phyloP scores from a whole-genome alignment of 64 coral and sea anemone species.

The Dendronephthya gigantea region DNA sequence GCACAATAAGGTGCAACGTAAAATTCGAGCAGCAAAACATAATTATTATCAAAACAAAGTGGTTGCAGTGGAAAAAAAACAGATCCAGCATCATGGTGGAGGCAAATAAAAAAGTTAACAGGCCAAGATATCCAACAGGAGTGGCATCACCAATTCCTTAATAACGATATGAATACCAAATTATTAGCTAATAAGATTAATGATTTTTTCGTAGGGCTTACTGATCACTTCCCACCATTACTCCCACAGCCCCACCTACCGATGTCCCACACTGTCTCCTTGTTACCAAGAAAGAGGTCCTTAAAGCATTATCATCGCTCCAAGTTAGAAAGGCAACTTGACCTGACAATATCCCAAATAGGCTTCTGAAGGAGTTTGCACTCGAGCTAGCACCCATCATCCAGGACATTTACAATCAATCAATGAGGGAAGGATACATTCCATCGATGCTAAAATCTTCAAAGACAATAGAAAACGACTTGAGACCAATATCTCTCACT shows the following conservation, averaged over 20 bases:
- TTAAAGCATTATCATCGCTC: slow-evolving; percentile 16
- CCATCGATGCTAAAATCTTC: neutral
- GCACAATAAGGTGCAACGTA: slow-evolving; percentile 39
- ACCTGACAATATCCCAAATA: slow-evolving; percentile 48
- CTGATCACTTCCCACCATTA: slow-evolving; percentile 42
- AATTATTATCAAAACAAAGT: slow-evolving; percentile 43
- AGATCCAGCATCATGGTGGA: slow-evolving; percentile 38
- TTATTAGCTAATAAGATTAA: slow-evolving; percentile 52
- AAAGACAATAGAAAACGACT: neutral
- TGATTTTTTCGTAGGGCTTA: slow-evolving; percentile 36
- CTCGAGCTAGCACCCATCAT: slow-evolving; percentile 35
- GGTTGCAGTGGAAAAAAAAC: slow-evolving; percentile 24
- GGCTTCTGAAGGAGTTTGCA: slow-evolving; percentile 43
- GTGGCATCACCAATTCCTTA: slow-evolving; percentile 36
- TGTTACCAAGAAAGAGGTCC: slow-evolving; percentile 17
- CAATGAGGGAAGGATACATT: slow-evolving; percentile 36
- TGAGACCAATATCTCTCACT: neutral
- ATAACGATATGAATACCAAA: slow-evolving; percentile 21
- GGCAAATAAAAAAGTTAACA: slow-evolving; percentile 24
- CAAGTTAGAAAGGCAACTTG: slow-evolving; percentile 23
- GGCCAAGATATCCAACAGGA: slow-evolving; percentile 27
- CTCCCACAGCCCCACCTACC: slow-evolving; percentile 16
- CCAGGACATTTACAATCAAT: slow-evolving; percentile 55
- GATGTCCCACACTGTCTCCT: slow-evolving; percentile 39
- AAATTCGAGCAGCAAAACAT: slow-evolving; percentile 39